A percentile compares a stretch with the other conserved stretches of the same genome.
phyloP scores from a whole-genome alignment of 2,888 invertebrate species.

The Dolichomitus sp. region DNA sequence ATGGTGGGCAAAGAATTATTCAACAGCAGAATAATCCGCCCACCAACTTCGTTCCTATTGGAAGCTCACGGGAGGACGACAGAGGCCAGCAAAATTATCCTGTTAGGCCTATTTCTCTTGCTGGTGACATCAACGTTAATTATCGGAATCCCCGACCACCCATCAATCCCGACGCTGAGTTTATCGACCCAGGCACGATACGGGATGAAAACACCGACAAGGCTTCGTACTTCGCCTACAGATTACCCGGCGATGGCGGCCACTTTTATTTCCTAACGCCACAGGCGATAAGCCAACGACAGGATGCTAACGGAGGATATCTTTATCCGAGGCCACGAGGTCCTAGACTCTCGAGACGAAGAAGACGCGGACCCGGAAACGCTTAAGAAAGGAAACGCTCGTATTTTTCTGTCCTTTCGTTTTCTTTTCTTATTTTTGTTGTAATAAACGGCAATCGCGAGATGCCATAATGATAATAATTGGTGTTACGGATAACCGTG shows the following conservation, averaged over 20 bases:
- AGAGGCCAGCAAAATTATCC: not conserved
- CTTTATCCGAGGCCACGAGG: slow-evolving; percentile 77
- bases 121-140: slow-evolving; percentile 88
- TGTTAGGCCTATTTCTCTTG: slow-evolving; percentile 79
- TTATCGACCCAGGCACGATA: slow-evolving; percentile 84
- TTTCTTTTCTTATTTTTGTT: slow-evolving; percentile 5
- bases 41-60: slow-evolving; percentile 75
- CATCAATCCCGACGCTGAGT: slow-evolving; percentile 89
- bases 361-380: slow-evolving; percentile 77
- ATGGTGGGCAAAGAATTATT: slow-evolving; percentile 43
- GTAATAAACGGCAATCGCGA: slow-evolving; percentile 64
- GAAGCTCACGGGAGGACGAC: slow-evolving; percentile 69
- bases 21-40: slow-evolving; percentile 63
- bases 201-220: slow-evolving; percentile 73
- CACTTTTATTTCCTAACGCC: slow-evolving; percentile 94
- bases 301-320: slow-evolving; percentile 76
- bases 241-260: slow-evolving; percentile 92
- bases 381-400: slow-evolving; percentile 63
- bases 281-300: slow-evolving; percentile 87
- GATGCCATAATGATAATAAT: slow-evolving; percentile 73
- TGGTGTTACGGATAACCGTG: slow-evolving; percentile 62
- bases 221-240: slow-evolving; percentile 90
- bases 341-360: slow-evolving; percentile 76
- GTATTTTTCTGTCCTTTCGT: slow-evolving; percentile 8
- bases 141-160: slow-evolving; percentile 88